These are phyloP conservation scores for Cacoxenus indagator DNA, from an alignment of 2,888 invertebrate genomes.

Conservation along the genomic window DNA sequence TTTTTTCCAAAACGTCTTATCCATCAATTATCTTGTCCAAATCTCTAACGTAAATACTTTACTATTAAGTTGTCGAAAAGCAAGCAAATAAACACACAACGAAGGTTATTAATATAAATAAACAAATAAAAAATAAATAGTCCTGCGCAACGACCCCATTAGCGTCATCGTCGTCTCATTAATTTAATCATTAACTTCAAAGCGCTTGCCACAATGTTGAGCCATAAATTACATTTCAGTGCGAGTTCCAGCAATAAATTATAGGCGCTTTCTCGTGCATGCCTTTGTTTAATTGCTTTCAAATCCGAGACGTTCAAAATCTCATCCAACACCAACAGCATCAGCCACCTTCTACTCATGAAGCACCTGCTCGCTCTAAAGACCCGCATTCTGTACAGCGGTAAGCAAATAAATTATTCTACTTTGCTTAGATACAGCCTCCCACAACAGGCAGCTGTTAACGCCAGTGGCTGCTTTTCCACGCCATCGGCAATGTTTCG, in stretches of 20 bases:
- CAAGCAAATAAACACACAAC: background rate
- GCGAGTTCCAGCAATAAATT: background rate
- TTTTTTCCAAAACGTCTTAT: too few relatives aligned
- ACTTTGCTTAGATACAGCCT: background rate
- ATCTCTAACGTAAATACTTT: background rate
- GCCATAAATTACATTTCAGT: slow-evolving; percentile 14
- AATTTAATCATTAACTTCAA: slow-evolving; percentile 4
- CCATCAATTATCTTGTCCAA: too few relatives aligned
- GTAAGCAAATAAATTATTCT: slow-evolving; percentile 13
- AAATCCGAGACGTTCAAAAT: slow-evolving; percentile 40
- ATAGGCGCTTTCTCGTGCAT: background rate
- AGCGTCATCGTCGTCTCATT: background rate
- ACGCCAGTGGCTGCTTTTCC: background rate
- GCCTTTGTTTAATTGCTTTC: slow-evolving; percentile 53
- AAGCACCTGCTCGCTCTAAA: background rate
- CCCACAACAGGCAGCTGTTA: background rate
- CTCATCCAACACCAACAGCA: slow-evolving; percentile 19
- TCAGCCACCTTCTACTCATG: background rate
- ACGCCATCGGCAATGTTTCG: slow-evolving; percentile 42
- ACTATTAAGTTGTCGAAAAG: background rate
- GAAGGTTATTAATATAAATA: slow-evolving; percentile 4
- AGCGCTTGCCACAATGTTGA: background rate
- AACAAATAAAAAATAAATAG: slow-evolving; percentile 13
- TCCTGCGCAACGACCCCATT: background rate
- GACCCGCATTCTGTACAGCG: background rate